phyloP scores from a whole-genome alignment of 2,888 invertebrate species.

The Eurytoma californica region DNA sequence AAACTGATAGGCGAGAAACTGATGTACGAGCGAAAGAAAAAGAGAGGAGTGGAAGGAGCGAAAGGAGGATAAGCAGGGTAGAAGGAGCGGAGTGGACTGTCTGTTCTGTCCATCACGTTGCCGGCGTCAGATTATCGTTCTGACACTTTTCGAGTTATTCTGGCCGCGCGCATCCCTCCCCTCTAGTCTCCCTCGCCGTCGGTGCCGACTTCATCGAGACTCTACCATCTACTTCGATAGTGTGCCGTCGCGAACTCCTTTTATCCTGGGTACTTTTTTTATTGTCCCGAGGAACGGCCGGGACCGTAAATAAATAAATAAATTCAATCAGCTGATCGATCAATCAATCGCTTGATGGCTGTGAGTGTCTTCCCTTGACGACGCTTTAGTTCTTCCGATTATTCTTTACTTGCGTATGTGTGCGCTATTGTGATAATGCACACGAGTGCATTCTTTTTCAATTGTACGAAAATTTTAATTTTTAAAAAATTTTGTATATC shows the following conservation, averaged over 20 bases:
- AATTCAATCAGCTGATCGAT: too few species aligned
- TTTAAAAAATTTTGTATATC: too few species aligned
- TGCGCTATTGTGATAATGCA: too few species aligned
- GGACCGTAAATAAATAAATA: too few species aligned
- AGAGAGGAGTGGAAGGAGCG: conserved; percentile 49
- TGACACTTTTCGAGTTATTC: conserved; percentile 75
- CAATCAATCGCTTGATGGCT: too few species aligned
- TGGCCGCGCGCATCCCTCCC: conserved; percentile 65
- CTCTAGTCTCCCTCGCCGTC: neutral
- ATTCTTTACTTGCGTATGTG: too few species aligned
- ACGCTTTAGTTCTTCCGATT: too few species aligned
- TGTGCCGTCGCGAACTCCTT: neutral
- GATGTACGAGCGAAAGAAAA: conserved; percentile 40
- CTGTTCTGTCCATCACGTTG: conserved; percentile 71
- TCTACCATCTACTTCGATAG: conserved; percentile 20
- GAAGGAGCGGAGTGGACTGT: conserved; percentile 60
- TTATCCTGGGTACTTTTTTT: too few species aligned
- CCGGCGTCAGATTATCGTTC: conserved; percentile 75
- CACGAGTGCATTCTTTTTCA: too few species aligned
- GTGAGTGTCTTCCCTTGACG: too few species aligned
- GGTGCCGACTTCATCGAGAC: conserved; percentile 30
- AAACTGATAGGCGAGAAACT: conserved; percentile 40
- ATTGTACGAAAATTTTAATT: too few species aligned
- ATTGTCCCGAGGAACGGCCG: too few species aligned
- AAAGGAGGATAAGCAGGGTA: conserved; percentile 59